Percentiles rank a stretch among this genome's conserved stretches.
Conservation (phyloP, 2,888 invertebrate genomes). For the Drosophila macrospina region DNA sequence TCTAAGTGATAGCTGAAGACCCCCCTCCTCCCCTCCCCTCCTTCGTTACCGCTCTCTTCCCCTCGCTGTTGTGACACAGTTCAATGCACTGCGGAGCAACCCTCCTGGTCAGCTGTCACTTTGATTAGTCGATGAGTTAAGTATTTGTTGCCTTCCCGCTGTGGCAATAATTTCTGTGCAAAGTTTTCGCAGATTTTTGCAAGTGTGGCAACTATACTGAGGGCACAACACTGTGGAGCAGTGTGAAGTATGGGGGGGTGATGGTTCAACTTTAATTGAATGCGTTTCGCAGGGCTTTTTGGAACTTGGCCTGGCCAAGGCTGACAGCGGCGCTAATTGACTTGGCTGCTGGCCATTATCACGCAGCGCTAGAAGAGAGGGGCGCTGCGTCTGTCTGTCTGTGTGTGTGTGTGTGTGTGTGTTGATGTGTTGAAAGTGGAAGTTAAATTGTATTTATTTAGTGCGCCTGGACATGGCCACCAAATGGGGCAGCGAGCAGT, state of each 20-base stretch:
- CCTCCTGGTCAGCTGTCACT: conserved; percentile 35
- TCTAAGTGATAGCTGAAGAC: not conserved
- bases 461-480: conserved; percentile 53
- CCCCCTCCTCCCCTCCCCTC: no score
- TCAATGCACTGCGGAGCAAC: conserved; percentile 35
- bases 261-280: conserved; percentile 56
- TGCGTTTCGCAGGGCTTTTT: conserved; percentile 34
- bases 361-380: not conserved
- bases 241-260: not conserved
- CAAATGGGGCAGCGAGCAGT: not conserved
- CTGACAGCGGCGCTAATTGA: conserved; percentile 62
- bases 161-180: conserved; percentile 22
- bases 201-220: not conserved
- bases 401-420: conserved; percentile 13
- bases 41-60: no score
- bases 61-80: conserved; percentile 8
- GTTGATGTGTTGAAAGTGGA: conserved; percentile 79
- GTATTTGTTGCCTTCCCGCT: conserved; percentile 8
- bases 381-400: no score
- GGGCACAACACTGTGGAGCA: no score
- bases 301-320: conserved; percentile 13
- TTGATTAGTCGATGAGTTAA: conserved; percentile 41
- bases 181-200: not conserved
- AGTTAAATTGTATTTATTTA: conserved; percentile 79
- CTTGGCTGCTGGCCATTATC: conserved; percentile 63